Conservation (phyloP, 2,888 invertebrate species). For the Protophormia terraenovae region DNA sequence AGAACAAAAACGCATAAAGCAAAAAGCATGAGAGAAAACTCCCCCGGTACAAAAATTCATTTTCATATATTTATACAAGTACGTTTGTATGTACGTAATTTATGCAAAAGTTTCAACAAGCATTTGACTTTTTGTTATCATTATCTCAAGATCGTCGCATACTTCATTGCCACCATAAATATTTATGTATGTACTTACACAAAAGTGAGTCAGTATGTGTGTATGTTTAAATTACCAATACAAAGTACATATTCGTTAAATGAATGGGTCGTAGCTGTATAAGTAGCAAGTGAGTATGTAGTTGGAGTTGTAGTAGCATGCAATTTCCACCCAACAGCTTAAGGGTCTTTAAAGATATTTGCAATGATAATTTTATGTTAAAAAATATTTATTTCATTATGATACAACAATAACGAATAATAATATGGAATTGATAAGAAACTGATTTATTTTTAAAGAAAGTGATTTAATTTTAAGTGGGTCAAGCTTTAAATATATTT, state of each 20-base stretch:
- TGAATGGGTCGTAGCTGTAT: not conserved
- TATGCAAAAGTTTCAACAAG: constrained; percentile 55
- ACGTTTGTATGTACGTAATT: constrained; percentile 15
- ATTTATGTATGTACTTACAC: not conserved
- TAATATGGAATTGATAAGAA: not conserved
- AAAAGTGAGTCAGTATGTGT: not conserved
- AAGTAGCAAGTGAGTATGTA: not conserved
- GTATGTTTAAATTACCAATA: not conserved
- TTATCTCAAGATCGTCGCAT: constrained; percentile 54
- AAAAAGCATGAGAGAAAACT: not conserved
- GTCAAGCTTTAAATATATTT: not conserved
- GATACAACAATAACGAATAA: not conserved
- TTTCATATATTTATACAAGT: not conserved
- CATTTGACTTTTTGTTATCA: constrained; percentile 58
- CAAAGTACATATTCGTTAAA: not conserved
- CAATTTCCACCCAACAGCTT: not conserved
- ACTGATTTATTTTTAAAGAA: not conserved
- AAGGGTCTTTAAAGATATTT: not conserved
- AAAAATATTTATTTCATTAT: not conserved
- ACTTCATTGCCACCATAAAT: constrained; percentile 50
- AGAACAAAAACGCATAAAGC: not conserved
- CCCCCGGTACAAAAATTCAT: constrained; percentile 13
- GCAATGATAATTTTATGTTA: constrained; percentile 14
- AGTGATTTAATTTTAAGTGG: not conserved
- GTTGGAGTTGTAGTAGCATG: not conserved